Evolutionary conservation across 2,888 invertebrate species (phyloP).

Genomic region (Dynastes maya): DNA sequence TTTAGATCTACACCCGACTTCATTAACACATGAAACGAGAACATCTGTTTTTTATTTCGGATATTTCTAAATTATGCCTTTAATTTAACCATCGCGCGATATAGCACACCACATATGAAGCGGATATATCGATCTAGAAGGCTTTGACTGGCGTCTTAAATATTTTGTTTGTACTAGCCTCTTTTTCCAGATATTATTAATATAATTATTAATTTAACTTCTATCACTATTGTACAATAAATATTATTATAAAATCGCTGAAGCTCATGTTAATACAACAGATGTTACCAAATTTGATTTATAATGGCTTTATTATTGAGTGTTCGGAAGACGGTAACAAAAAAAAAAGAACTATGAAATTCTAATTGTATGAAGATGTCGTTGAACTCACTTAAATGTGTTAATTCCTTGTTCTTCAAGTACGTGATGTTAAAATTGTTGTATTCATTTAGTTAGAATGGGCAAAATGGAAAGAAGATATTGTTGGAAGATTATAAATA

Average conservation of each 20-base stretch:
- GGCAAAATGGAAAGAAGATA: neutral
- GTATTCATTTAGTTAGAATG: neutral
- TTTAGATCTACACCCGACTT: conserved; percentile 15
- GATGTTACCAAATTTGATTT: conserved; percentile 32
- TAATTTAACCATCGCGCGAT: conserved; percentile 25
- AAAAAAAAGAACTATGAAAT: conserved; percentile 1
- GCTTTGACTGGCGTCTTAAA: conserved; percentile 12
- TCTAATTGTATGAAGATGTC: conserved; percentile 5
- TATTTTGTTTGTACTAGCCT: neutral
- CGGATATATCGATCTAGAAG: conserved; percentile 32
- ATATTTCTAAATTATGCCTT: conserved; percentile 40
- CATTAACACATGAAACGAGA: conserved; percentile 7
- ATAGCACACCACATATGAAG: neutral
- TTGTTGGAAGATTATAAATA: neutral
- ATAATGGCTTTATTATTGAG: conserved; percentile 16
- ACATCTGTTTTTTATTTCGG: conserved; percentile 45
- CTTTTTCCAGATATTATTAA: neutral
- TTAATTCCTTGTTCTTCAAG: neutral
- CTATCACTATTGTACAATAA: neutral
- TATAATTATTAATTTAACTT: neutral
- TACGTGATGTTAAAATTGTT: conserved; percentile 1
- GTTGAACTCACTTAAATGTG: conserved; percentile 19
- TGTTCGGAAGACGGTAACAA: conserved; percentile 12
- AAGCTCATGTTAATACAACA: conserved; percentile 4
- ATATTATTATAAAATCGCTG: conserved; percentile 13